Conservation (phyloP, 1,140 invertebrate genomes). For the Zelostemma sp. region DNA sequence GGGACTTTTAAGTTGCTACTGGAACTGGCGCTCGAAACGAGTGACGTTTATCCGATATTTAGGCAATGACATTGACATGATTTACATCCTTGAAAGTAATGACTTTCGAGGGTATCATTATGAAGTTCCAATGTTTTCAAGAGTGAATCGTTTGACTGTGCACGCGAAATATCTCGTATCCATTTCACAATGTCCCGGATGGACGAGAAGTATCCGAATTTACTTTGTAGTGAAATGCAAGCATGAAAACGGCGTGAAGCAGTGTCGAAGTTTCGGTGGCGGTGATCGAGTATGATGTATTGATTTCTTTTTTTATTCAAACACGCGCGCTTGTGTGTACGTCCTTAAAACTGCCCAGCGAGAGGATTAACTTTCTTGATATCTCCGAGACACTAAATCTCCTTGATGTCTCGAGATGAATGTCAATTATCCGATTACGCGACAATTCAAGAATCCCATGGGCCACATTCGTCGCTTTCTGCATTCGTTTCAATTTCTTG, state of each 20-base stretch:
- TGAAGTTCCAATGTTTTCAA: too few species aligned
- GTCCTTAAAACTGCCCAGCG: slow-evolving; percentile 1
- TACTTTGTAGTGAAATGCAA: slow-evolving; percentile 5
- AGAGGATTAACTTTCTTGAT: slow-evolving; percentile 15
- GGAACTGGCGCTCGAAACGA: too few species aligned
- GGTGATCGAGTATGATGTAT: slow-evolving; percentile 24
- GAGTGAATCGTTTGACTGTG: too few species aligned
- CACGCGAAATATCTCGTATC: too few species aligned
- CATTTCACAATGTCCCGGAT: too few species aligned
- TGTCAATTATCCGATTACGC: slow-evolving; percentile 19
- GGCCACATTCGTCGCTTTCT: slow-evolving; percentile 13
- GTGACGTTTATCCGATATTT: too few species aligned
- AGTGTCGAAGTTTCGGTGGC: slow-evolving; percentile 10
- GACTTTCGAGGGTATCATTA: too few species aligned
- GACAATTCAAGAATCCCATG: slow-evolving; percentile 8
- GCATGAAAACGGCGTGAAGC: slow-evolving; percentile 12
- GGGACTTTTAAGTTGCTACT: not conserved
- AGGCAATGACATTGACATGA: too few species aligned
- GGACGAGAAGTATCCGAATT: not conserved
- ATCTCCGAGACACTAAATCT: slow-evolving; percentile 6
- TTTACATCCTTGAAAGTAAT: not conserved
- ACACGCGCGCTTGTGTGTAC: slow-evolving; percentile 11
- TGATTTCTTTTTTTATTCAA: slow-evolving; percentile 1
- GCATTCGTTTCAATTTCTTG: slow-evolving; percentile 1
- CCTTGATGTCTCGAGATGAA: slow-evolving; percentile 5